Conservation (phyloP, 2,888 invertebrate species). For the Phyllotreta striolata region DNA sequence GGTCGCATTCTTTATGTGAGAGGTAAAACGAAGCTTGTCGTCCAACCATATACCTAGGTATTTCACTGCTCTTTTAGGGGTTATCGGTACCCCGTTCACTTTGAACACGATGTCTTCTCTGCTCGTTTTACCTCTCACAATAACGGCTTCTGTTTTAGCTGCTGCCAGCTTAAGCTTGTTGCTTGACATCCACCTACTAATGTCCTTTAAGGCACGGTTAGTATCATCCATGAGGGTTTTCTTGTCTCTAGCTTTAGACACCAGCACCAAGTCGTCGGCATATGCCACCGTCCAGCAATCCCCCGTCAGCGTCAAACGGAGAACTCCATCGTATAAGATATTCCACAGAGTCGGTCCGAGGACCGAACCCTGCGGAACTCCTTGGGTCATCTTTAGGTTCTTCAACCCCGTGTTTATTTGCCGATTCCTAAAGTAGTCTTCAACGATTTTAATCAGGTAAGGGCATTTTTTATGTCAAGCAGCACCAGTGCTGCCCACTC, state of each 20-base stretch:
- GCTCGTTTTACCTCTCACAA: constrained; percentile 8
- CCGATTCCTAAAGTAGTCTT: background rate
- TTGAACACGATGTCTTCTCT: background rate
- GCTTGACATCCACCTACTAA: constrained; percentile 22
- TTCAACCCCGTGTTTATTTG: background rate
- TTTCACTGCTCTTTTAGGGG: too few relatives aligned
- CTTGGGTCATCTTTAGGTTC: constrained; percentile 1
- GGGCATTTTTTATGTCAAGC: constrained; percentile 4
- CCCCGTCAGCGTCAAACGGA: constrained; percentile 11
- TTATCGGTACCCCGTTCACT: too few relatives aligned
- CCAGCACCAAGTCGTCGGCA: constrained; percentile 35
- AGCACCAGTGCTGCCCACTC: too few relatives aligned
- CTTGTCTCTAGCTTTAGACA: constrained; percentile 5
- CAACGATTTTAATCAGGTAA: background rate
- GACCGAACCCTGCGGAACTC: constrained; percentile 30
- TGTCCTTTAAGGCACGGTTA: constrained; percentile 14
- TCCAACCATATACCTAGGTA: too few relatives aligned
- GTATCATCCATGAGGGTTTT: constrained; percentile 14
- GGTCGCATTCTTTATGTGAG: too few relatives aligned
- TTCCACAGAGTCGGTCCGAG: constrained; percentile 30
- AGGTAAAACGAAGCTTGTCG: too few relatives aligned
- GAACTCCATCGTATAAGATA: constrained; percentile 21
- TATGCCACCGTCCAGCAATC: constrained; percentile 17
- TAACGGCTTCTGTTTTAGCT: constrained; percentile 21
- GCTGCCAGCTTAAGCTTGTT: constrained; percentile 16